A percentile compares a stretch with the other conserved stretches of the same genome.
These are phyloP conservation scores for Paradisaea rubra DNA, from an alignment of 2,113 vertebrate species.

Conservation along the genomic window DNA sequence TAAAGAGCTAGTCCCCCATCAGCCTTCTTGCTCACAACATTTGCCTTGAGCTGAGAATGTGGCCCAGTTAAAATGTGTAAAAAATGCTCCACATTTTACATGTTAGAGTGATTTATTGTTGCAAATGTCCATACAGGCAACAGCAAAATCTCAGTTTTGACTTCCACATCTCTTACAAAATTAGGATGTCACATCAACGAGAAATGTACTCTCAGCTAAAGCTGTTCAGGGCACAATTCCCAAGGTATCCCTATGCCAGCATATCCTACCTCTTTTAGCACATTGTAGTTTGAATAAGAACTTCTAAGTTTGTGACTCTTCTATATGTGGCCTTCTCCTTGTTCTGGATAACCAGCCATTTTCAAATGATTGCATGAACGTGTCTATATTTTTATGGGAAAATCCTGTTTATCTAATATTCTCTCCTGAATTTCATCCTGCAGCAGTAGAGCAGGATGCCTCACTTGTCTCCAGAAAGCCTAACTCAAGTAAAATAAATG, in stretches of 20 bases:
- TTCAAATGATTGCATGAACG: background rate
- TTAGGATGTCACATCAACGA: background rate
- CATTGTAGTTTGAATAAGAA: background rate
- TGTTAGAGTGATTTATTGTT: background rate
- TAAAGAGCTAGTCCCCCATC: background rate
- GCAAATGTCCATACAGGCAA: background rate
- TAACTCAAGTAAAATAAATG: slow-evolving; percentile 12
- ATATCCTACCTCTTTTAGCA: background rate
- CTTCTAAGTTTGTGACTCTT: background rate
- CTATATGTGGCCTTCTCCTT: background rate
- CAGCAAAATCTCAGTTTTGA: background rate
- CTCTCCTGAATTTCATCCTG: background rate
- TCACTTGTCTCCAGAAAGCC: background rate
- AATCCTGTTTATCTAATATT: background rate
- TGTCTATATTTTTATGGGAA: background rate
- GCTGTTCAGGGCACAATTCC: background rate
- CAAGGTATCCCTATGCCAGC: background rate
- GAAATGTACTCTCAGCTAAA: background rate
- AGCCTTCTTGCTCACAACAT: background rate
- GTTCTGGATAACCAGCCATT: background rate
- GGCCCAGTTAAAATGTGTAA: background rate
- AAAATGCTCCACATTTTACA: background rate
- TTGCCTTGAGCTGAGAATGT: background rate
- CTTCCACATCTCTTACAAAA: background rate
- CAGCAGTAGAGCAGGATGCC: background rate